Evolutionary conservation across 2,888 invertebrate species (phyloP).

Genomic region (Dasysyrphus tricinctus): DNA sequence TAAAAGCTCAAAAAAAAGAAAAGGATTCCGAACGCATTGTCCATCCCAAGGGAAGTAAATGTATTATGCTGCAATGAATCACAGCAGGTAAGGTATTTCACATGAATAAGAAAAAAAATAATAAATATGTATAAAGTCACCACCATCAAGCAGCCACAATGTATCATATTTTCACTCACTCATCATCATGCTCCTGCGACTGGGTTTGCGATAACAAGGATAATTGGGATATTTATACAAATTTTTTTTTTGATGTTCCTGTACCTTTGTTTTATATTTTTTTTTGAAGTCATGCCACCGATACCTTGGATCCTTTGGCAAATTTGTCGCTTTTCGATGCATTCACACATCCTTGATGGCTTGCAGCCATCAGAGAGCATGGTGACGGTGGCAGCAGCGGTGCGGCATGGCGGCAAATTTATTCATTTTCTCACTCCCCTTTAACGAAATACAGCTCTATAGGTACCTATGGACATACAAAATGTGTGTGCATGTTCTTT

Average conservation of each 20-base stretch:
- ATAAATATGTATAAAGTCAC: conserved; percentile 11
- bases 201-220: conserved; percentile 64
- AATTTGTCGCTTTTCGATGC: conserved; percentile 58
- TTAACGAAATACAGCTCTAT: not conserved
- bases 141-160: conserved; percentile 29
- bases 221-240: conserved; percentile 71
- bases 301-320: conserved; percentile 45
- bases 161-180: conserved; percentile 66
- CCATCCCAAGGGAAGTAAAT: conserved; percentile 70
- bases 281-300: conserved; percentile 60
- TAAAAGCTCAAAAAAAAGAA: conserved; percentile 44
- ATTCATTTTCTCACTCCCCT: conserved; percentile 14
- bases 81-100: conserved; percentile 40
- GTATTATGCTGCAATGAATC: conserved; percentile 71
- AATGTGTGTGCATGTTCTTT: conserved; percentile 24
- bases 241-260: conserved; percentile 46
- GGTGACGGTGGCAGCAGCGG: too few relatives aligned
- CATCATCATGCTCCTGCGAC: conserved; percentile 38
- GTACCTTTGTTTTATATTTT: conserved; percentile 59
- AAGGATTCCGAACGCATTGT: conserved; percentile 46
- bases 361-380: conserved; percentile 27
- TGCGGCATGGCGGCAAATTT: conserved; percentile 4
- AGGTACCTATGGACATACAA: not conserved
- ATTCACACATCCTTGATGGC: conserved; percentile 66
- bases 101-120: conserved; percentile 41